Conservation (phyloP, 2,113 vertebrate species). For the Pimephales promelas region DNA sequence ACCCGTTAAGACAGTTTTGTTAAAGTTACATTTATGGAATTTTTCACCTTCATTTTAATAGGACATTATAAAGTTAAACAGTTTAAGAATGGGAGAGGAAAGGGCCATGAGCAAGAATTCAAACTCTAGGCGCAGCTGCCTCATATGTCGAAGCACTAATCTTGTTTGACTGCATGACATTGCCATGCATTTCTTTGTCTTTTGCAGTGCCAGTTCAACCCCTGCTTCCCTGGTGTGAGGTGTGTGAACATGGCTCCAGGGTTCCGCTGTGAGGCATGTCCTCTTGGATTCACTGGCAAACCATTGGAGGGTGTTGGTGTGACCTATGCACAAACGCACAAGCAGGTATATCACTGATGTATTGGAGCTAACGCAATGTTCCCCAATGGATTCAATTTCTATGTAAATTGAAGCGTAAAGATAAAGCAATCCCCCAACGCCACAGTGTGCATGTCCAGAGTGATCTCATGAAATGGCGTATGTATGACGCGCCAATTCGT, state of each 20-base stretch:
- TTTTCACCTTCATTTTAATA: not conserved
- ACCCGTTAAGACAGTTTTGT: too few species aligned
- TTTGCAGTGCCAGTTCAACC: constrained; percentile 89
- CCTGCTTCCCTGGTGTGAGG: constrained; percentile 92
- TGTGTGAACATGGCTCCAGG: constrained; percentile 91
- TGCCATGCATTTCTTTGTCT: constrained; percentile 42
- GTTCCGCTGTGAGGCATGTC: constrained; percentile 91
- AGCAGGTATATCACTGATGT: constrained; percentile 80
- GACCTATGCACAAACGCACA: constrained; percentile 85
- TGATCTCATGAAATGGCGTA: too few species aligned
- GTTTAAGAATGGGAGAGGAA: too few species aligned
- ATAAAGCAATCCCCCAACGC: not conserved
- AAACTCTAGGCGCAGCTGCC: too few species aligned
- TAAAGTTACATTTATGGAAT: too few species aligned
- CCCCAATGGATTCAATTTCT: not conserved
- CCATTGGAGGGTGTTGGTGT: constrained; percentile 83
- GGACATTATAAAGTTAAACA: not conserved
- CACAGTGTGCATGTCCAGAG: too few species aligned
- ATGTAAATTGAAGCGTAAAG: not conserved
- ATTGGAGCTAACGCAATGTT: too few species aligned
- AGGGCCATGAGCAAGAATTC: not conserved
- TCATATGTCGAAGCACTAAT: too few species aligned
- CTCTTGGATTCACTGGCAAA: constrained; percentile 84
- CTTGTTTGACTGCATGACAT: too few species aligned
- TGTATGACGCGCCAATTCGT: too few species aligned